phyloP scores from a whole-genome alignment of 2,888 invertebrate genomes.

The Lasioglossum lativentre region DNA sequence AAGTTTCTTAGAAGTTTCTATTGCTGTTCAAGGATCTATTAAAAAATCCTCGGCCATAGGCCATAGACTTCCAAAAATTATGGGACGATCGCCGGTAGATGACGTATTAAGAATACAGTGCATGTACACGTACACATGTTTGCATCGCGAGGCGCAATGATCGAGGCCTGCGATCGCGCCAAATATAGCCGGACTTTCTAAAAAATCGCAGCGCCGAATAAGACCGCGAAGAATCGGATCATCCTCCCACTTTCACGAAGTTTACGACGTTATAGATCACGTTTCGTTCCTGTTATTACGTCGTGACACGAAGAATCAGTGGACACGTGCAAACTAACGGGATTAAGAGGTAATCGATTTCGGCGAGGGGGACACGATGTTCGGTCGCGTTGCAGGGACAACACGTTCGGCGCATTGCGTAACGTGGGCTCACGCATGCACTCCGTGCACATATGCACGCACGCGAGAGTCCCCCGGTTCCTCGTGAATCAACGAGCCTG shows the following conservation, averaged over 20 bases:
- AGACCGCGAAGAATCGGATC: not conserved
- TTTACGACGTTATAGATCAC: not conserved
- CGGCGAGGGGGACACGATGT: conserved; percentile 27
- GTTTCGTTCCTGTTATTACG: not conserved
- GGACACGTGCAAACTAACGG: conserved; percentile 44
- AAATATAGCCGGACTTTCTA: conserved; percentile 1
- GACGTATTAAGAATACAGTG: not conserved
- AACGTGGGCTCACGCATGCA: conserved; percentile 43
- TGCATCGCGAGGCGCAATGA: not conserved
- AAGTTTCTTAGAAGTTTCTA: not conserved
- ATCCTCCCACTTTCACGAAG: not conserved
- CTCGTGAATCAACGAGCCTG: conserved; percentile 62
- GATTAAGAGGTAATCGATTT: conserved; percentile 66
- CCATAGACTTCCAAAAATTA: no score
- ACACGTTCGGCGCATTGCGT: conserved; percentile 49
- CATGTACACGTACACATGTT: not conserved
- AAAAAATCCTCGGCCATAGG: not conserved
- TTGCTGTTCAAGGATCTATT: not conserved
- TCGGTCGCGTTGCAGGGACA: conserved; percentile 11
- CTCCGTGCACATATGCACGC: conserved; percentile 13
- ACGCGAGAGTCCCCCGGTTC: conserved; percentile 44
- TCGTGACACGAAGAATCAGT: not conserved
- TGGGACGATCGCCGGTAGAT: no score
- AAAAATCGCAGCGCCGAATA: conserved; percentile 5
- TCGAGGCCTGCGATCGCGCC: not conserved